Evolutionary conservation across 2,113 vertebrate species (phyloP), one percentile per base, ranked within the genome.

Genomic region (Cheirogaleus medius): DNA sequence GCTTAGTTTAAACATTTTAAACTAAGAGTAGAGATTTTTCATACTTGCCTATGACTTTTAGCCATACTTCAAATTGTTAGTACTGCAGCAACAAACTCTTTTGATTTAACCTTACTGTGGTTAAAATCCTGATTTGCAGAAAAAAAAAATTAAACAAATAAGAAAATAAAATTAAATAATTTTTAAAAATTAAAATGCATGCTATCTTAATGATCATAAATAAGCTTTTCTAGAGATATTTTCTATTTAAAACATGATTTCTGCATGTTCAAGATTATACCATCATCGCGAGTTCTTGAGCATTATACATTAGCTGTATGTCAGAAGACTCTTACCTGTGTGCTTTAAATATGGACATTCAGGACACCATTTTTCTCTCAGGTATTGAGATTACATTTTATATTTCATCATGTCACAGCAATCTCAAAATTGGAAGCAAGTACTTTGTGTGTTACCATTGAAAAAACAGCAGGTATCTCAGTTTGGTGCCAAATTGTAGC

Each of bases 361-460:
- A 60, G 47, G 58, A 77, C 18, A 96, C 27, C 58, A 52, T 76
- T 86, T 95, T 95, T 76, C 73, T 66, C 52, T 80, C 52, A 94
- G 27, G 88, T 71, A 86, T 44, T 39, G 34, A 84, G 54, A 89
- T 96, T 63, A 64, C 84, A 54, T 86, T 94, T 97, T 94, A 66
- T 97, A 69, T 95, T 88, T 97, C 47, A 92, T 95, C 88, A 92
- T 68, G 77, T 82, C 69, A 73, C 39, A 87, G 86, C 39, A 82
- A 73, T 83, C 90, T 97, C 77, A 94, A 91, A 97, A 95, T 89
- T 86, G 92, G 90, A 86, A 93, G 82, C 82, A 95, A 93, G 77
- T 85, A 82, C 56, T 96, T 96, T 77, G 69, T 91, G 49, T 47
- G 3, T 69, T 85, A 44, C 60, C 60, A 78, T 63, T 96, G 88